Evolutionary conservation across 2,888 invertebrate genomes (phyloP).

Genomic region (Acanthopleura granulata): DNA sequence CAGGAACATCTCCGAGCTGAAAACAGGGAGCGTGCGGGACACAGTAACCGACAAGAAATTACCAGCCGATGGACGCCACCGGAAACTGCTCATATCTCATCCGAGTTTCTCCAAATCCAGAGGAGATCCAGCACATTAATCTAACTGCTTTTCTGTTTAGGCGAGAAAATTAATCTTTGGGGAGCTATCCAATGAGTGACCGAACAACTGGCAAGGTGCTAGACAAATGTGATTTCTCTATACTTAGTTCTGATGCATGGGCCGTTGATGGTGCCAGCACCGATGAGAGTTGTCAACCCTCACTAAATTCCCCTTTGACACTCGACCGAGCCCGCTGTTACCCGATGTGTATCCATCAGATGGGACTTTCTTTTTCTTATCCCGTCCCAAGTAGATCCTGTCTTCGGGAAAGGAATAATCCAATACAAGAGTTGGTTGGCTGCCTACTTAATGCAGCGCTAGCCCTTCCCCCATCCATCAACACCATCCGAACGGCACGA

Average conservation of each 20-base stretch:
- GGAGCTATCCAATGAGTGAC: conserved; percentile 10
- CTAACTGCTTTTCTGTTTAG: conserved; percentile 12
- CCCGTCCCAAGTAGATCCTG: background rate
- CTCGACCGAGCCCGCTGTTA: background rate
- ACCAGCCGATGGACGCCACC: conserved; percentile 1
- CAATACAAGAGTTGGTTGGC: background rate
- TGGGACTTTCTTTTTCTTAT: background rate
- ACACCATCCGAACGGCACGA: background rate
- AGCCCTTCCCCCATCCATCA: background rate
- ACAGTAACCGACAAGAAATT: conserved; percentile 5
- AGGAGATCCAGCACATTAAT: conserved; percentile 13
- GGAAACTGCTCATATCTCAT: conserved; percentile 18
- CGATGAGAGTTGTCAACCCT: background rate
- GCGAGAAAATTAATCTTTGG: background rate
- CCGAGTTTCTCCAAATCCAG: conserved; percentile 2
- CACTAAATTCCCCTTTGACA: conserved; percentile 1
- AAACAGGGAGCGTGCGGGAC: background rate
- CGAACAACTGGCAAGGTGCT: conserved; percentile 5
- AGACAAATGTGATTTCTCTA: conserved; percentile 10
- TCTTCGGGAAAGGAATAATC: background rate
- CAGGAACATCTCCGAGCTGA: background rate
- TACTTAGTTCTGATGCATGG: background rate
- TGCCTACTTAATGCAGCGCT: background rate
- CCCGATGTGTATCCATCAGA: background rate
- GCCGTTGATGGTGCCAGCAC: background rate